phyloP scores from a whole-genome alignment of 2,113 vertebrate species.

The Phylloscopus whistleri region DNA sequence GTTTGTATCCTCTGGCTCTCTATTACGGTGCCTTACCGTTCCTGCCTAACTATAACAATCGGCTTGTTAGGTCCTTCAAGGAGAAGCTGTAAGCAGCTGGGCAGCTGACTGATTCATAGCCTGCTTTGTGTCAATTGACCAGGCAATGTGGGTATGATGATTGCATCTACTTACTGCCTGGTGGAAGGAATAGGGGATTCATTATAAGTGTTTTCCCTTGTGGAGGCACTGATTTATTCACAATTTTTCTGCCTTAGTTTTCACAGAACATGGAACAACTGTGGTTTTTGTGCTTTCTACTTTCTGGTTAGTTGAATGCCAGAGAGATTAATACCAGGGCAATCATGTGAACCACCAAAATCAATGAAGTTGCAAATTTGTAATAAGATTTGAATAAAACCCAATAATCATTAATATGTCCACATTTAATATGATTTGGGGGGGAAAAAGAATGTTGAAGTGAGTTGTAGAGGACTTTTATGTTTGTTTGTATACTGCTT shows the following conservation, averaged over 20 bases:
- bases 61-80: not conserved
- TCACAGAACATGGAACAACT: not conserved
- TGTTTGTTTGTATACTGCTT: not conserved
- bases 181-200: not conserved
- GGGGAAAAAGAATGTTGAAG: not conserved
- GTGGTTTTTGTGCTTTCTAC: not conserved
- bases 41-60: fast-evolving
- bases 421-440: not conserved
- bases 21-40: not conserved
- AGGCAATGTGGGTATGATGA: not conserved
- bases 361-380: not conserved
- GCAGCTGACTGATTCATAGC: not conserved
- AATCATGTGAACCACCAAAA: not conserved
- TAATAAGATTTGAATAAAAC: not conserved
- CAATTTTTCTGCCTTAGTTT: not conserved
- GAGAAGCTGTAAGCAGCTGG: not conserved
- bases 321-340: not conserved
- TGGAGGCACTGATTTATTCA: not conserved
- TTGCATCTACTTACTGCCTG: not conserved
- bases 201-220: not conserved
- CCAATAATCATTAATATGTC: not conserved
- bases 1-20: not conserved
- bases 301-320: not conserved
- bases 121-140: not conserved
- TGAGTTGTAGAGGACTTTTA: not conserved